These are phyloP conservation scores for Smittia aterrima DNA, from an alignment of 2,888 invertebrate genomes.

Conservation along the genomic window DNA sequence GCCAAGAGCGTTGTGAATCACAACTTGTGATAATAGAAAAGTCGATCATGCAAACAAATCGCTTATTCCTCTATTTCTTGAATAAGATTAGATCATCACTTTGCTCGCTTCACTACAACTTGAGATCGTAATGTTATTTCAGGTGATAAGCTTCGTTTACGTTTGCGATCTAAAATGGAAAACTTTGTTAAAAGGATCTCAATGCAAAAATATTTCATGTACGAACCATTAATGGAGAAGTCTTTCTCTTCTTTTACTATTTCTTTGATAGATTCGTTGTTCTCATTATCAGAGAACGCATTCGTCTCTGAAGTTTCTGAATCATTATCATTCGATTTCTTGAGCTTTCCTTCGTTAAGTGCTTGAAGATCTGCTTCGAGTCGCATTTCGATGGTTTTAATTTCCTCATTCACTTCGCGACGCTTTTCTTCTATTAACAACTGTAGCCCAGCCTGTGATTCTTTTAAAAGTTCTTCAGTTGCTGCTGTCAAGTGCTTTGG, in stretches of 20 bases:
- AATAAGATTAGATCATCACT: not conserved
- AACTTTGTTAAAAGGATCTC: not conserved
- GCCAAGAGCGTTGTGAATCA: too few species aligned
- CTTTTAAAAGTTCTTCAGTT: conserved; percentile 64
- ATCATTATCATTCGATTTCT: not conserved
- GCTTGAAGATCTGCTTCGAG: conserved; percentile 43
- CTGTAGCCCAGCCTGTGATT: conserved; percentile 62
- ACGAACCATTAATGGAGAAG: not conserved
- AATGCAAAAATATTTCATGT: too few species aligned
- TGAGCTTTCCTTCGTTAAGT: not conserved
- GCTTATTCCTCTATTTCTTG: not conserved
- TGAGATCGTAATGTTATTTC: conserved; percentile 1
- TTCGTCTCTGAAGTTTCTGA: not conserved
- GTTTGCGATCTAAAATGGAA: conserved; percentile 11
- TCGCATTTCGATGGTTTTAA: conserved; percentile 61
- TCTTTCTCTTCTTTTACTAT: not conserved
- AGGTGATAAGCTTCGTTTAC: conserved; percentile 4
- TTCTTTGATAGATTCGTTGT: not conserved
- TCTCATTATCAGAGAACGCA: not conserved
- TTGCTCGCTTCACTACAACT: not conserved
- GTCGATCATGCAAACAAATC: too few species aligned
- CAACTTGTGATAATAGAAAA: not conserved
- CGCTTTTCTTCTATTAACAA: conserved; percentile 66
- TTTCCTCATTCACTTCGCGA: conserved; percentile 62
- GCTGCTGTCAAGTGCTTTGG: conserved; percentile 75